A percentile compares a stretch with the other conserved stretches of the same genome.
Evolutionary conservation across 2,888 invertebrate genomes (phyloP).

Genomic region (Bembecia ichneumoniformis): DNA sequence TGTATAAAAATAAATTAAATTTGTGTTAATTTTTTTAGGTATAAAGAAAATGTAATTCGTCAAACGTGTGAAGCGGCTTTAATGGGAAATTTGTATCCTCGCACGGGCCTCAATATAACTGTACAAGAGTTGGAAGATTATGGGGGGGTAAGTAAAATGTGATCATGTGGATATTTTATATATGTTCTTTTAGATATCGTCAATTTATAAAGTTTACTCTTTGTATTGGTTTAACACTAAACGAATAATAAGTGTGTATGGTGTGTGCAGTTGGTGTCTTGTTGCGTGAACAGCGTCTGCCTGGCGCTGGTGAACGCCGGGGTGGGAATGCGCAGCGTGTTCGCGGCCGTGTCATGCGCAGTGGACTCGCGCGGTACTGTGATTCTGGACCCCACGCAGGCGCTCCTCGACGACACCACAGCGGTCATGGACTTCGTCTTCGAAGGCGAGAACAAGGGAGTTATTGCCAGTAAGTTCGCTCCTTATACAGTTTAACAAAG

Average conservation of each 20-base stretch:
- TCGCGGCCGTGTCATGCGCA: slow-evolving; percentile 85
- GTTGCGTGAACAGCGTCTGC: slow-evolving; percentile 86
- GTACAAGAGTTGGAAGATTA: slow-evolving; percentile 90
- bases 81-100: slow-evolving; percentile 80
- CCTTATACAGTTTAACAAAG: no score
- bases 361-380: slow-evolving; percentile 74
- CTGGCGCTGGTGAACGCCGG: slow-evolving; percentile 87
- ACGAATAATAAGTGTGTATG: background rate
- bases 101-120: slow-evolving; percentile 83
- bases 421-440: slow-evolving; percentile 83
- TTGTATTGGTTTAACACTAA: no score
- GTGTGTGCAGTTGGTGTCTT: slow-evolving; percentile 76
- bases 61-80: slow-evolving; percentile 85
- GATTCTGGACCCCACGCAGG: slow-evolving; percentile 75
- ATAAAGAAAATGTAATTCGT: slow-evolving; percentile 80
- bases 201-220: no score
- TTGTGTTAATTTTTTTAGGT: slow-evolving; percentile 43
- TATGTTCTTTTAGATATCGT: background rate
- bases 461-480: slow-evolving; percentile 39
- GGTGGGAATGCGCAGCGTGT: slow-evolving; percentile 84
- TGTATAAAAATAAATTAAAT: background rate
- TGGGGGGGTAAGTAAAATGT: slow-evolving; percentile 75
- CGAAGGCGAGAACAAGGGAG: slow-evolving; percentile 65
- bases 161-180: background rate
- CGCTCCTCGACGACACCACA: slow-evolving; percentile 59